Base-by-base conservation (phyloP, 2,797 vertebrate species). In the Gymnoscopelus braueri region DNA sequence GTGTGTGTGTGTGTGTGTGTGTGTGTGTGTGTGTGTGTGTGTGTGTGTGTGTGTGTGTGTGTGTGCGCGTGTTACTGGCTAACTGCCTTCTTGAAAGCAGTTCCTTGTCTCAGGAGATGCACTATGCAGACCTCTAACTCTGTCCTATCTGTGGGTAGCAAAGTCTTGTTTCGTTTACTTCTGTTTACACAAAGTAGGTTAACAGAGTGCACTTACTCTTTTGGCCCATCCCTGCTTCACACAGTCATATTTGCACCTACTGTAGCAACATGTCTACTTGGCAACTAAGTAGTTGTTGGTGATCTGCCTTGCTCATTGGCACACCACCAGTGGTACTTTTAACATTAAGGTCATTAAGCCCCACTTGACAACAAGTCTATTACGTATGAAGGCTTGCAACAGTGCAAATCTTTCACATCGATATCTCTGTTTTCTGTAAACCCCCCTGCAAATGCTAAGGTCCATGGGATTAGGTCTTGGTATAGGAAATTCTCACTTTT, bases 371-470 rank as follows among this genome's bases (percentile, higher is more conserved):
- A 23, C n/a, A 8, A 12, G 53, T 3, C 12, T 59, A 13, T 13
- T 3, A 35, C 8, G 14, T 10, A 35, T 5, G 24, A 23, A 10
- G 9, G n/a, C 15, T 52, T 53, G 29, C 53, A 63, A 39, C 53
- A 32, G 8, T 12, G 3, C 50, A 63, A 19, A 14, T 50, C 15
- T 62, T 35, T 44, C 59, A 67, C 54, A 39, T 29, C 6, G 5
- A 39, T 39, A 39, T 39, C 7, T 7, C 35, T 39, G 7, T 8
- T 6, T 39, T 8, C n/a, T 13, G 32, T 19, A 15, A 39, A 7
- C 54, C 5, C 67, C 8, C 63, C 5, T 3, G 60, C 35, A 72
- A 74, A 81, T 71, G 75, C 58, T 68, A 67, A 1, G 32, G 10
- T 63, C 60, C 50, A 48, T n/a, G 29, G 6, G 55, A 57, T 59